A percentile compares a stretch with the other conserved stretches of the same genome.
Evolutionary conservation across 2,113 vertebrate genomes (phyloP).

Genomic region (Podocnemis expansa): DNA sequence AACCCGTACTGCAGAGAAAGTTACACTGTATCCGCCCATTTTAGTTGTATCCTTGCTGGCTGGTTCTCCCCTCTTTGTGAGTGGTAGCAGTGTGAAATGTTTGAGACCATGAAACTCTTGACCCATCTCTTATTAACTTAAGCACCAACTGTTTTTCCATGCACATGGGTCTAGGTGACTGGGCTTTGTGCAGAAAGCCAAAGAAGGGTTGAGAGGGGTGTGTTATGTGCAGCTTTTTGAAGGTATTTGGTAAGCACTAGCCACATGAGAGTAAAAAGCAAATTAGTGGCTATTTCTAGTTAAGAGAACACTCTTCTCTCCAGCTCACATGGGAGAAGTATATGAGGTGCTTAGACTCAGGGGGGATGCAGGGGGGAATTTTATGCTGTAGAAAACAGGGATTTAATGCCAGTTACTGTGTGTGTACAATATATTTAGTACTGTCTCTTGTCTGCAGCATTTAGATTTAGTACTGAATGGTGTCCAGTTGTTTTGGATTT

Average conservation of each 20-base stretch:
- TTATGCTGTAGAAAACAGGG: conserved; percentile 19
- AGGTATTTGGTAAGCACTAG: neutral
- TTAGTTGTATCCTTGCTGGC: neutral
- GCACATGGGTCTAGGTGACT: neutral
- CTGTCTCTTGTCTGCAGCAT: neutral
- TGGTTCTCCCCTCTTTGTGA: neutral
- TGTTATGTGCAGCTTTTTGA: neutral
- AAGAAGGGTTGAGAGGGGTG: neutral
- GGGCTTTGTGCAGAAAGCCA: neutral
- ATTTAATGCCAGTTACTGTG: conserved; percentile 11
- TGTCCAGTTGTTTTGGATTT: neutral
- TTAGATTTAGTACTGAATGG: neutral
- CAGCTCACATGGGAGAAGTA: neutral
- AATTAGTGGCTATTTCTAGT: neutral
- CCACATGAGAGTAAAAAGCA: fast-evolving
- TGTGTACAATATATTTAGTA: neutral
- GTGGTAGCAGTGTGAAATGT: neutral
- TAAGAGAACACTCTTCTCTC: neutral
- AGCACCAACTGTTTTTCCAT: neutral
- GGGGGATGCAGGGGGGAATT: neutral
- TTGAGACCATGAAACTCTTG: neutral
- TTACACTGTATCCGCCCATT: neutral
- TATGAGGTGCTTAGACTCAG: neutral
- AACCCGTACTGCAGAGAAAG: neutral
- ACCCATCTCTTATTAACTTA: neutral